A percentile compares a stretch with the other conserved stretches of the same genome.
Evolutionary conservation across 2,113 vertebrate genomes (phyloP).

Genomic region (Chionodraco myersi): DNA sequence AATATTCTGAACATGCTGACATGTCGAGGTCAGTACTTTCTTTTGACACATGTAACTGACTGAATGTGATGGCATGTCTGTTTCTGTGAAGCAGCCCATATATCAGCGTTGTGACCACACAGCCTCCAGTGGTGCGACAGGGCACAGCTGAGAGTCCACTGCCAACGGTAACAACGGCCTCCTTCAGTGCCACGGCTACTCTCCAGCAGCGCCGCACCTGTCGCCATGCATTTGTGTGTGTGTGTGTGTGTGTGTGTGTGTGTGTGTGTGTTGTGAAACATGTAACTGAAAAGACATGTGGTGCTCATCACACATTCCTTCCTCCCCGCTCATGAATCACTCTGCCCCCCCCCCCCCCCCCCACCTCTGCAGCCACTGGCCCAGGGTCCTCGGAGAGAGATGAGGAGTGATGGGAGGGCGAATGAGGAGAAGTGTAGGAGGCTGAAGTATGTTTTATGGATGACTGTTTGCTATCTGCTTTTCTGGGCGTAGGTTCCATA

Average conservation of each 20-base stretch:
- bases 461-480: slow-evolving; percentile 32
- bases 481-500: slow-evolving; percentile 6
- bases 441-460: slow-evolving; percentile 42
- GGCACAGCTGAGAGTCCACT: slow-evolving; percentile 55
- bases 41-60: slow-evolving; percentile 30
- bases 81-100: slow-evolving; percentile 48
- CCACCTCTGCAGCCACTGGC: slow-evolving; percentile 24
- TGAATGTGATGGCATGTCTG: slow-evolving; percentile 56
- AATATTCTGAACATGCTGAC: slow-evolving; percentile 21
- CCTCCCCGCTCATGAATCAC: slow-evolving; percentile 70
- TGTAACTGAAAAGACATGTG: slow-evolving; percentile 65
- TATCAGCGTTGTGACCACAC: slow-evolving; percentile 64
- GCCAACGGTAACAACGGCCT: slow-evolving; percentile 66
- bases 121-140: slow-evolving; percentile 50
- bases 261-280: slow-evolving; percentile 18
- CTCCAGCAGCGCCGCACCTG: slow-evolving; percentile 68
- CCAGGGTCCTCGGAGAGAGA: slow-evolving; percentile 6
- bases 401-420: slow-evolving; percentile 34
- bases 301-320: slow-evolving; percentile 70
- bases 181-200: slow-evolving; percentile 40
- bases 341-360: background rate
- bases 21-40: slow-evolving; percentile 31
- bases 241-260: no score
- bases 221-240: slow-evolving; percentile 10
- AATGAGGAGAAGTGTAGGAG: slow-evolving; percentile 39